Evolutionary conservation across 2,113 vertebrate species (phyloP), one percentile per base, ranked within the genome.

Genomic region (Pteruthius melanotis): DNA sequence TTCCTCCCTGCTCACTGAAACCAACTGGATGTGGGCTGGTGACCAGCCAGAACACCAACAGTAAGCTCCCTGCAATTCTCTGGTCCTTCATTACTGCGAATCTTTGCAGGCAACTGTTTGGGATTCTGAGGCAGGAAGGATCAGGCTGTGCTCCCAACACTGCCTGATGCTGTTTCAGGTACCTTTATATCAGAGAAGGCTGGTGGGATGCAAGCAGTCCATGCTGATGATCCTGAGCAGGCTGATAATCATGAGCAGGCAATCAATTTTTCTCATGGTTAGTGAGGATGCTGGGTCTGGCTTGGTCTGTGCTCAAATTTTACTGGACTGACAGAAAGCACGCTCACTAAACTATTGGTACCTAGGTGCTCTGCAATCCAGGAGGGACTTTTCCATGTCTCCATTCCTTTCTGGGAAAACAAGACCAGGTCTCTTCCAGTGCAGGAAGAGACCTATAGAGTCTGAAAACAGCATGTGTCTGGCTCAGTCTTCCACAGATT

Each of bases 381-480:
- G 71, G 11, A 65, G 8, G 13, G 15, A 35, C 16, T 74, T 76
- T n/a, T 82, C 16, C 60, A 19, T 42, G 11, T 61, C 40, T 53
- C 28, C 28, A 23, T 37, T 83, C 24, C 60, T 74, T 47, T 56
- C 47, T 76, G 44, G 28, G 31, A 53, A 84, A 94, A 69, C 16
- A 74, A 10, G 49, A 75, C 20, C 31, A 59, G 45, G 31, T 77
- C 45, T 95, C 53, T 71, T 83, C 35, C 20, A 57, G 60, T 1
- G 0, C 49, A 75, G n/a, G 57, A 83, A 78, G 39, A 84, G 61
- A 87, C 33, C 37, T 77, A 35, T 1, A 27, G 37, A 83, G 30
- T 50, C 70, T 83, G 79, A 91, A 96, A 97, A 81, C 14, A 83
- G 52, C 49, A 45, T 57, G 28, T 90, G 88, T 65, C 85, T 75